Conservation (phyloP, 2,113 vertebrate species). For the Grus americana region DNA sequence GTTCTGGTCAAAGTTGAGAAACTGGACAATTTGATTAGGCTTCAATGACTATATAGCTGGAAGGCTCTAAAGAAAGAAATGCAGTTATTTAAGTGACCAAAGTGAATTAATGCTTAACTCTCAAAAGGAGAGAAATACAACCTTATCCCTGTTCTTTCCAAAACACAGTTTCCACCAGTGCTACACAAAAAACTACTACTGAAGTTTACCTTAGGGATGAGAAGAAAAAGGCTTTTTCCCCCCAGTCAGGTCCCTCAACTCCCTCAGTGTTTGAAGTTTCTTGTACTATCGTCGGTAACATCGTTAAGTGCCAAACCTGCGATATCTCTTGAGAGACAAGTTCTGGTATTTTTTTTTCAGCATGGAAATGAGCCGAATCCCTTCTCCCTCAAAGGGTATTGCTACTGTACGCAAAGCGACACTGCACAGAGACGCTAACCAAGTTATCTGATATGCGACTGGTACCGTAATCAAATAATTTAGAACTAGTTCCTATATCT, state of each 20-base stretch:
- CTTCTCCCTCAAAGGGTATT: background rate
- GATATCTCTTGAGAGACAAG: background rate
- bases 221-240: background rate
- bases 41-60: background rate
- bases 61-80: background rate
- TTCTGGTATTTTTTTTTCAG: background rate
- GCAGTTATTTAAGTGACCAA: background rate
- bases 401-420: background rate
- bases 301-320: background rate
- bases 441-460: background rate
- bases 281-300: background rate
- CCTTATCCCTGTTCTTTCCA: background rate
- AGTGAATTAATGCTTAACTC: background rate
- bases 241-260: background rate
- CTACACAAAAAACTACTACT: background rate
- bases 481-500: background rate
- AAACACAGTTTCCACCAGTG: background rate
- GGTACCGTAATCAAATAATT: background rate
- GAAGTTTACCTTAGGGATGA: background rate
- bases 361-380: background rate
- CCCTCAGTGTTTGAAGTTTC: background rate
- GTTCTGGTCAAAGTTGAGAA: background rate
- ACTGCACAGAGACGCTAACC: background rate
- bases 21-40: background rate
- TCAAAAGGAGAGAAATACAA: background rate